Conservation (phyloP, 2,797 vertebrate species). For the Myoxocephalus aenaeus region DNA sequence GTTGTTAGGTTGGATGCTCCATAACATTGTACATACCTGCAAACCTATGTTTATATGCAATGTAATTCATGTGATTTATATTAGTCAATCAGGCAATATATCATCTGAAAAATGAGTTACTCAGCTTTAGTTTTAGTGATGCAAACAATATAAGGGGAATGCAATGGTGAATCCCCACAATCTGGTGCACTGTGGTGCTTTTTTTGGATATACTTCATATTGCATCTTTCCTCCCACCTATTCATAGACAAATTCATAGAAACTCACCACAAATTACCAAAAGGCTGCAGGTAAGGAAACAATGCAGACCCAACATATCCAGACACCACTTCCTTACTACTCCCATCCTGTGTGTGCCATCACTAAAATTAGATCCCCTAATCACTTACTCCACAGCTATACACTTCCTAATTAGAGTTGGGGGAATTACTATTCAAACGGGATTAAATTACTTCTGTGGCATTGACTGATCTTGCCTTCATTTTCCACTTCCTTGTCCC, state of each 20-base stretch:
- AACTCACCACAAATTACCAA: conserved; percentile 13
- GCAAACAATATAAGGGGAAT: not conserved
- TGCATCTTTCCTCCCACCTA: conserved; percentile 13
- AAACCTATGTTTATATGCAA: not conserved
- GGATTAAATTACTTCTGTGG: conserved; percentile 69
- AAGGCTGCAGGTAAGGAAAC: conserved; percentile 5
- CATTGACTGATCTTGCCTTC: conserved; percentile 70
- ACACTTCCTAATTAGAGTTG: conserved; percentile 68
- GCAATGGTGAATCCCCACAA: not conserved
- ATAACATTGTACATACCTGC: not conserved
- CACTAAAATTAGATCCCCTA: conserved; percentile 70
- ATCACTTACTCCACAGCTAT: conserved; percentile 69
- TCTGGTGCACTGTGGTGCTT: not conserved
- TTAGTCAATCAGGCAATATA: not conserved
- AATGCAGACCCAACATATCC: not conserved
- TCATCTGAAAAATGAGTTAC: not conserved
- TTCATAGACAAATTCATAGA: not conserved
- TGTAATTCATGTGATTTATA: not conserved
- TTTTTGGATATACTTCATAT: not conserved
- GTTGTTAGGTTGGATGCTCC: not conserved
- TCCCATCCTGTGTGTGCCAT: conserved; percentile 43
- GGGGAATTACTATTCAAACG: conserved; percentile 72
- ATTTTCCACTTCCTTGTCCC: conserved; percentile 63
- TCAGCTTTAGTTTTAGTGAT: not conserved
- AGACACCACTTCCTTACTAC: conserved; percentile 18